Evolutionary conservation across 2,888 invertebrate species (phyloP), one percentile per base, ranked within the genome.

Genomic region (Calameuta filiformis): DNA sequence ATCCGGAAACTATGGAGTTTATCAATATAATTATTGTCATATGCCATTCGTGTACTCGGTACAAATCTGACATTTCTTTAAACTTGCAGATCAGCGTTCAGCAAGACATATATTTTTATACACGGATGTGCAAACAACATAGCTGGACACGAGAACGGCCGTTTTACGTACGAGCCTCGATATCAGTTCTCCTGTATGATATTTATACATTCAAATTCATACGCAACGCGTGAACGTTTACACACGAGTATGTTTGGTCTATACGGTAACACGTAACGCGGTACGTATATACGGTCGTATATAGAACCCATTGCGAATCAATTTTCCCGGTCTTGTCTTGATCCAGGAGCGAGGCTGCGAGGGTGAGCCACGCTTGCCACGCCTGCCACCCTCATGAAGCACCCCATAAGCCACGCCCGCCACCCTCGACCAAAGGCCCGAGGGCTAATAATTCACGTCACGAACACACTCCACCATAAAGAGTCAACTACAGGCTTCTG

Each of bases 381-480:
- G 88, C 89, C 89, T 84, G 83, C 83, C 84, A 87, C 85, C 87
- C 83, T 83, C 84, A 77, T 77, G 80, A 79, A 75, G 6, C 56
- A 6, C 71, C 71, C 71, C 31, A 30, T 71, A 89, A 82, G 89
- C 90, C 89, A 89, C 90, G 90, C 90, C 90, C 85, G 85, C 80
- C 40, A 78, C 78, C 81, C 83, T 76, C 71, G 71, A 71, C 75
- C 76, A 56, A 69, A 76, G 82, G 78, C 81, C 83, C 77, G 82
- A 83, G 87, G 86, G 87, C 89, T 90, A 91, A 91, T 91, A 91
- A 91, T 90, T 91, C 88, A 91, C 87, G 91, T 91, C 91, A 91
- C 85, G 81, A 85, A 85, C 91, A 91, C 88, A 86, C 88, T 87
- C 85, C 87, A 86, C 89, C 86, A 89, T 90, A 90, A 90, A 90